Conservation (phyloP, 2,113 vertebrate species). For the Maccullochella peelii region DNA sequence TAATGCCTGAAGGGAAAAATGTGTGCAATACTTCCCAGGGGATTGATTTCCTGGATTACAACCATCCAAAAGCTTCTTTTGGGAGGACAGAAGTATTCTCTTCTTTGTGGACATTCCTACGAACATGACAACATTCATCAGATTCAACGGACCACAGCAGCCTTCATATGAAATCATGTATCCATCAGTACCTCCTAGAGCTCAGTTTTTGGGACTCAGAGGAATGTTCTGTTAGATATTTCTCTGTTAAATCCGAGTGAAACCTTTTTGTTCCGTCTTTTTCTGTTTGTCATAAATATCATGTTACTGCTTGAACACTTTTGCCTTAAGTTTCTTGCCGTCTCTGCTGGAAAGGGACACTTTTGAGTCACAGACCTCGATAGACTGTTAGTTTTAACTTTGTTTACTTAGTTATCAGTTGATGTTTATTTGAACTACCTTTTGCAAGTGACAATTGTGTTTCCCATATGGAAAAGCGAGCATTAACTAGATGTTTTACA, state of each 20-base stretch:
- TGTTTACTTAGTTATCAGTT: constrained; percentile 28
- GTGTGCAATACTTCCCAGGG: constrained; percentile 49
- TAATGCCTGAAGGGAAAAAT: constrained; percentile 71
- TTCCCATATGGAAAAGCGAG: constrained; percentile 47
- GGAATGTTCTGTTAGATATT: constrained; percentile 48
- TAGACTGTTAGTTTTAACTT: constrained; percentile 26
- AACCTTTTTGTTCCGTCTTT: constrained; percentile 40
- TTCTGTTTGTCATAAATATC: constrained; percentile 37
- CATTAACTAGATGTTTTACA: constrained; percentile 46
- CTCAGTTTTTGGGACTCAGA: constrained; percentile 42
- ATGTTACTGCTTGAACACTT: constrained; percentile 51
- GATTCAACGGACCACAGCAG: constrained; percentile 55
- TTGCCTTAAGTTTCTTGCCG: constrained; percentile 61
- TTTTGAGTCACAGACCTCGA: constrained; percentile 29
- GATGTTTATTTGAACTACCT: constrained; percentile 40
- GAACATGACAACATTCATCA: constrained; percentile 35
- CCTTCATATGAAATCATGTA: constrained; percentile 51
- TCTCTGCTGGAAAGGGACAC: constrained; percentile 79
- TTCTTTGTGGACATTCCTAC: constrained; percentile 47
- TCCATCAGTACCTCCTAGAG: constrained; percentile 41
- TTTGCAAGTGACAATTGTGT: constrained; percentile 51
- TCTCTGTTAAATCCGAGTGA: constrained; percentile 36
- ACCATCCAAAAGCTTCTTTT: constrained; percentile 24
- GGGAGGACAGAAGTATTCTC: constrained; percentile 45
- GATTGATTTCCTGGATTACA: constrained; percentile 30